Evolutionary conservation across 2,797 vertebrate genomes (phyloP), one percentile per base, ranked within the genome.

Genomic region (Microtus californicus): DNA sequence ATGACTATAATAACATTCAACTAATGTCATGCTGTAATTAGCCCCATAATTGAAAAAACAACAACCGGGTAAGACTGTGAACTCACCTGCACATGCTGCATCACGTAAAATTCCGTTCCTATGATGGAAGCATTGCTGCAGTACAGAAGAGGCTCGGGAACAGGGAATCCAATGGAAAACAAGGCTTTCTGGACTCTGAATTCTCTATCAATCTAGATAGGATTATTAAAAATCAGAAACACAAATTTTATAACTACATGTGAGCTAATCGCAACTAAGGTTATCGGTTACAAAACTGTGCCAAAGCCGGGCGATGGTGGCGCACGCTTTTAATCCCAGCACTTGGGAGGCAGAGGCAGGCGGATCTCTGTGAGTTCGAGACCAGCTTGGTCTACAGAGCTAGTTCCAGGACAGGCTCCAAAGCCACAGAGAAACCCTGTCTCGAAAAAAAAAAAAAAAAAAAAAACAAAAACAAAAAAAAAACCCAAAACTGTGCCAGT

Each of bases 91-190:
- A 99, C 98, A 81, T 99, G 99, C 79, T 99, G 98, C 99, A 99
- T 99, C 69, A 99, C 25, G 94, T 99, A 99, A 97, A 99, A 99
- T 93, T 99, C 99, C 2, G 99, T 99, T 96, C 99, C 99, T 65
- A 99, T 99, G 95, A 99, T 25, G 45, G 99, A 98, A 56, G 93
- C 25, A 0, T 99, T 99, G 5, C 95, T 94, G 96, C 99, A 99
- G 93, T 99, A 99, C 69, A 99, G 89, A 27, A 99, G 96, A 8
- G 99, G 99, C 97, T 98, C 98, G 81, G 99, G 99, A 54, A 99
- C 99, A 0, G 99, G 99, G 97, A 99, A 99, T 59, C 99, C 99
- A 96, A 97, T 83, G 3, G 98, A 98, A 98, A 98, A 99, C 76
- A 99, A 98, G 29, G 99, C 98, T 96, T 98, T 99, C 98, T 99